A percentile compares a stretch with the other conserved stretches of the same genome.
These are phyloP conservation scores for Subanguina moxae DNA, from an alignment of 1,140 invertebrate genomes.

Conservation along the genomic window DNA sequence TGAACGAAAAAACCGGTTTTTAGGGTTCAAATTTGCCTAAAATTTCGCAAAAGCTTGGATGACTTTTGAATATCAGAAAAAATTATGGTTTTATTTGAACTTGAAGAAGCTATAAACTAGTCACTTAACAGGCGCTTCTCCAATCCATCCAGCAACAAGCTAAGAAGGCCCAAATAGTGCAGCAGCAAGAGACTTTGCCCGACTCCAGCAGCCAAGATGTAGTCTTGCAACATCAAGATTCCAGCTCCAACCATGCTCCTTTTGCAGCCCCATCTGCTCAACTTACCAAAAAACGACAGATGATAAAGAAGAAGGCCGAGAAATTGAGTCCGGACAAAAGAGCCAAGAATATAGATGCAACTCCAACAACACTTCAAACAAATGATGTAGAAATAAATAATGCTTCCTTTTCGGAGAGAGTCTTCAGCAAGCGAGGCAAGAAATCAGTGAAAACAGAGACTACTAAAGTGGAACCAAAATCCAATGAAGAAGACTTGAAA, in stretches of 20 bases:
- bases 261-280: not conserved
- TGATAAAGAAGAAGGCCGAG: not conserved
- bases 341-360: not conserved
- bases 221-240: not conserved
- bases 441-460: constrained; percentile 1
- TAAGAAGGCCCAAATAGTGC: constrained; percentile 8
- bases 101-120: not conserved
- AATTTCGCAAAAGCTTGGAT: no score
- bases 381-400: not conserved
- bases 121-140: not conserved
- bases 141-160: constrained; percentile 13
- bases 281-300: not conserved
- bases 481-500: constrained; percentile 7
- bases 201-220: constrained; percentile 25
- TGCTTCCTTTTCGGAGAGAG: not conserved
- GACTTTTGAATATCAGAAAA: no score
- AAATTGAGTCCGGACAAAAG: not conserved
- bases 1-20: no score
- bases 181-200: constrained; percentile 15
- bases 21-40: no score
- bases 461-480: constrained; percentile 6
- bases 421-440: not conserved
- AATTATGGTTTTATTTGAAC: not conserved
- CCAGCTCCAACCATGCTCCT: not conserved
- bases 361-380: not conserved